Percentiles rank a stretch among this genome's conserved stretches.
Conservation (phyloP, 2,113 vertebrate genomes). For the Hypocryptadius cinnamomeus region DNA sequence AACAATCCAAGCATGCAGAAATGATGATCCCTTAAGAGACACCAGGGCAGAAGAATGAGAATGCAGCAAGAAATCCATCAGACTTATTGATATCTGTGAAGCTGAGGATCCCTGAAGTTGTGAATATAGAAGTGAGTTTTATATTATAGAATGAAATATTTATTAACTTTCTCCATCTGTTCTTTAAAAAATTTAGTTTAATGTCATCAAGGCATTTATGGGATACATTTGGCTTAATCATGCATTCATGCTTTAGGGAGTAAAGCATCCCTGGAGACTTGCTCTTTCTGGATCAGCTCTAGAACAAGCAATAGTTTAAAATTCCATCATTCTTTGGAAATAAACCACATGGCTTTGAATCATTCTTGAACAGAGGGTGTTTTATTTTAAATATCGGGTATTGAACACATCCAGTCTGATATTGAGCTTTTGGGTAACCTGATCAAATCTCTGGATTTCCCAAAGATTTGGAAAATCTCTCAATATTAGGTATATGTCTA, state of each 20-base stretch:
- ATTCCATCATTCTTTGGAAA: not conserved
- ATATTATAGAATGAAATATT: conserved; percentile 61
- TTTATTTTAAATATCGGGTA: not conserved
- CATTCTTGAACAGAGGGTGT: not conserved
- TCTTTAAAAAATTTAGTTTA: conserved; percentile 60
- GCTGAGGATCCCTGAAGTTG: conserved; percentile 50
- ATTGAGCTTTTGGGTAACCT: not conserved
- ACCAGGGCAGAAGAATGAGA: conserved; percentile 30
- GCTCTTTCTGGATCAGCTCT: conserved; percentile 34
- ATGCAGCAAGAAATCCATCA: conserved; percentile 52
- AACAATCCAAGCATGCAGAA: conserved; percentile 59
- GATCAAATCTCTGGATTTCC: not conserved
- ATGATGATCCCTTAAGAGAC: conserved; percentile 51
- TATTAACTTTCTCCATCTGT: conserved; percentile 63
- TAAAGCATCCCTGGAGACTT: not conserved
- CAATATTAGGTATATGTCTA: not conserved
- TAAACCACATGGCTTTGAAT: not conserved
- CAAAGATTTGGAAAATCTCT: not conserved
- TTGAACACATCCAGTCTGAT: not conserved
- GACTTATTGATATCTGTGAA: conserved; percentile 51
- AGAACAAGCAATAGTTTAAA: conserved; percentile 26
- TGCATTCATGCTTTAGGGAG: conserved; percentile 17
- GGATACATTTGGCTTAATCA: conserved; percentile 53
- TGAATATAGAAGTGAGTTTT: conserved; percentile 60
- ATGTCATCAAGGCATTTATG: conserved; percentile 52